These are phyloP conservation scores for Tenthredo distinguenda DNA, from an alignment of 2,888 invertebrate species.

Conservation along the genomic window DNA sequence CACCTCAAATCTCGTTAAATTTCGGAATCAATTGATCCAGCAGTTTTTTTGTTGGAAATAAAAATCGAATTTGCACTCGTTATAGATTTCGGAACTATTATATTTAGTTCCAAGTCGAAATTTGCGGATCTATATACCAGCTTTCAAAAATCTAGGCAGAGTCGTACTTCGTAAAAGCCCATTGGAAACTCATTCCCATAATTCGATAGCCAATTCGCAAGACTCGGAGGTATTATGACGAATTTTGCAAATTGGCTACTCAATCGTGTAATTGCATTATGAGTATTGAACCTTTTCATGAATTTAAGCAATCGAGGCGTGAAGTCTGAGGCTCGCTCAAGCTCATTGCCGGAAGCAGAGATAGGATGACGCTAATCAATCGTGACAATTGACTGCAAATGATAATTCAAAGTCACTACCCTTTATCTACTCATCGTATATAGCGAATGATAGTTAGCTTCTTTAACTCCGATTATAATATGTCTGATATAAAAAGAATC, in stretches of 20 bases:
- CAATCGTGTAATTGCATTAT: not conserved
- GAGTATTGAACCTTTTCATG: not conserved
- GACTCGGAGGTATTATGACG: not conserved
- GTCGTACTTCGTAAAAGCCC: not conserved
- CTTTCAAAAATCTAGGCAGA: not conserved
- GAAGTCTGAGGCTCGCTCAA: not conserved
- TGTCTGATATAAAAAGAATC: not conserved
- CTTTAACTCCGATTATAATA: not conserved
- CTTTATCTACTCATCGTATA: not conserved
- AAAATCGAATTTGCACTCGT: too few species aligned
- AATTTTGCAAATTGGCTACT: not conserved
- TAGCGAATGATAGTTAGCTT: not conserved
- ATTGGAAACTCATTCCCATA: not conserved
- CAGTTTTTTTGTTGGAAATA: too few species aligned
- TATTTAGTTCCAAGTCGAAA: too few species aligned
- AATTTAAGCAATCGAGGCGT: not conserved
- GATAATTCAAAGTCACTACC: not conserved
- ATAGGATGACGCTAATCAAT: conserved; percentile 16
- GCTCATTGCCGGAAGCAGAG: conserved; percentile 16
- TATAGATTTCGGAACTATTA: too few species aligned
- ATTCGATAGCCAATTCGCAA: not conserved
- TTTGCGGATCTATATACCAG: too few species aligned
- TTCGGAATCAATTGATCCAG: too few species aligned
- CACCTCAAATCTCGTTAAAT: too few species aligned
- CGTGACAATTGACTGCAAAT: conserved; percentile 20